These are phyloP conservation scores for Gymnoscelis rufifasciata DNA, from an alignment of 2,888 invertebrate species.

Conservation along the genomic window DNA sequence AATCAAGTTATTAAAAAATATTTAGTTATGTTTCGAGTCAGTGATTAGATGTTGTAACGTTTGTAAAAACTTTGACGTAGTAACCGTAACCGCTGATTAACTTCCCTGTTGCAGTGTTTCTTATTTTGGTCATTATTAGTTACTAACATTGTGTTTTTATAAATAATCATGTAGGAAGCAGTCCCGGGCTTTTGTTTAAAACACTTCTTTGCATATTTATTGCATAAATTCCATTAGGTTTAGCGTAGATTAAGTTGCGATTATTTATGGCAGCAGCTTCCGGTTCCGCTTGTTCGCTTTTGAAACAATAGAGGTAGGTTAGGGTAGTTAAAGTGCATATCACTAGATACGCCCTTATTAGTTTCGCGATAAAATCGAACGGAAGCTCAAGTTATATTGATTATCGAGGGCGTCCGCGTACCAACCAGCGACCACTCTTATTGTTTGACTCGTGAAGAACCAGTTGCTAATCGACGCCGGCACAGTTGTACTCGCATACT, in stretches of 20 bases:
- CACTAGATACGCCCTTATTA: slow-evolving; percentile 32
- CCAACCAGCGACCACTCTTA: slow-evolving; percentile 73
- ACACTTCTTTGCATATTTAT: slow-evolving; percentile 32
- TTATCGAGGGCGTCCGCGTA: slow-evolving; percentile 58
- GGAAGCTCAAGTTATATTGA: slow-evolving; percentile 59
- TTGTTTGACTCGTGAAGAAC: slow-evolving; percentile 69
- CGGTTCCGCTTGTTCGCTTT: slow-evolving; percentile 41
- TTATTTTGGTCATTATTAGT: slow-evolving; percentile 28
- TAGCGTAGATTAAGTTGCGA: slow-evolving; percentile 21
- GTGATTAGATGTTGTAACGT: slow-evolving; percentile 40
- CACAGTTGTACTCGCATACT: slow-evolving; percentile 56
- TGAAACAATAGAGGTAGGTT: slow-evolving; percentile 3
- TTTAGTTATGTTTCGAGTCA: slow-evolving; percentile 31
- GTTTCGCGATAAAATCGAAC: slow-evolving; percentile 46
- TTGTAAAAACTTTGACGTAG: no score
- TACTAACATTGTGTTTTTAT: slow-evolving; percentile 33
- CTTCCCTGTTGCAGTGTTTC: slow-evolving; percentile 29
- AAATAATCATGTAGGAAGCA: slow-evolving; percentile 36
- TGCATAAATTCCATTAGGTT: slow-evolving; percentile 33
- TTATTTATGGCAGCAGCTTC: slow-evolving; percentile 29
- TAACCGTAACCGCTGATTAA: slow-evolving; percentile 20
- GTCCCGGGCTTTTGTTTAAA: slow-evolving; percentile 40
- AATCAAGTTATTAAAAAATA: no score
- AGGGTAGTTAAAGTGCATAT: slow-evolving; percentile 7
- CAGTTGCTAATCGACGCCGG: slow-evolving; percentile 63